Conservation (phyloP, 2,888 invertebrate species). For the Acanthosepion lycidas region DNA sequence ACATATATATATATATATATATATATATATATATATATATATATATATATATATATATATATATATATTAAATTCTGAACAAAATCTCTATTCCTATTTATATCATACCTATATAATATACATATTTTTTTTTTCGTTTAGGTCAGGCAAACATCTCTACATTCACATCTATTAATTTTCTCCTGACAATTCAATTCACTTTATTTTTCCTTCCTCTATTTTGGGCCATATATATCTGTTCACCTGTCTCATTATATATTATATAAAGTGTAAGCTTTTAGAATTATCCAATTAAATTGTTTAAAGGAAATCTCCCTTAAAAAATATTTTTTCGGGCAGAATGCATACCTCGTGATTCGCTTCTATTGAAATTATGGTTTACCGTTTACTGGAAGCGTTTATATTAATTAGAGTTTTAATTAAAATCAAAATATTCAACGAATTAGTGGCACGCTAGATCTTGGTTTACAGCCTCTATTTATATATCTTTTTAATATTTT, state of each 20-base stretch:
- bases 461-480: neutral
- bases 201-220: neutral
- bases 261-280: neutral
- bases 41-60: too few species aligned
- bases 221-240: too few species aligned
- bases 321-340: neutral
- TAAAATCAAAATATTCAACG: neutral
- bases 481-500: neutral
- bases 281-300: neutral
- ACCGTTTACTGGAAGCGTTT: neutral
- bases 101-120: too few species aligned
- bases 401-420: constrained; percentile 33
- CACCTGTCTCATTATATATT: too few species aligned
- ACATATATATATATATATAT: too few species aligned
- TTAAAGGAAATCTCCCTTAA: neutral
- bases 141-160: neutral
- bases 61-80: too few species aligned
- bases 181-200: neutral
- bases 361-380: neutral
- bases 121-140: neutral
- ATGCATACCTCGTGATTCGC: neutral
- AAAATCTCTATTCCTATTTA: too few species aligned
- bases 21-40: too few species aligned
- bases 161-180: neutral
- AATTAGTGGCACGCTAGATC: neutral